phyloP scores from a whole-genome alignment of 2,113 vertebrate species.

The Triplophysa siluroides region DNA sequence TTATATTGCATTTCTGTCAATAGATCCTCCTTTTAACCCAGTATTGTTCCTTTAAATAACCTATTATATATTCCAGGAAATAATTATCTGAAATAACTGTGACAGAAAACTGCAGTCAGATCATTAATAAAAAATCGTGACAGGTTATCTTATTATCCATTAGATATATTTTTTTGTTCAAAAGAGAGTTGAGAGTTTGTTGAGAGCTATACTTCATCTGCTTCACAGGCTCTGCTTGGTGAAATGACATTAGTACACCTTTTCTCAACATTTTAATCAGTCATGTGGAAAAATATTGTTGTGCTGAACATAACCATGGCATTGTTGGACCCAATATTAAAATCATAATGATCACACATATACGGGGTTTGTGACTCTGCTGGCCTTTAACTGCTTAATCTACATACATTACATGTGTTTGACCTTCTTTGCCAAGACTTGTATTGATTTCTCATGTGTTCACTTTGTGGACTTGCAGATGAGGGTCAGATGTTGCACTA shows the following conservation, averaged over 20 bases:
- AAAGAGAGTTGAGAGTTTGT: no score
- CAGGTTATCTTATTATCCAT: background rate
- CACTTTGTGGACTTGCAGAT: conserved; percentile 10
- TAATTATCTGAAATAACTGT: no score
- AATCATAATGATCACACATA: background rate
- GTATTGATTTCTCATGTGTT: conserved; percentile 47
- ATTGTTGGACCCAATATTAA: background rate
- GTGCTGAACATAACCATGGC: background rate
- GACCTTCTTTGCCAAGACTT: background rate
- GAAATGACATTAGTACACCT: no score
- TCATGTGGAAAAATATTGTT: background rate
- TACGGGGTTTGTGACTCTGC: background rate
- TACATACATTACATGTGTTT: background rate
- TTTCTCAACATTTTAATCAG: background rate
- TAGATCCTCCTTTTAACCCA: no score
- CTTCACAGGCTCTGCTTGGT: no score
- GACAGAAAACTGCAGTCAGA: no score
- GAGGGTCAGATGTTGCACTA: conserved; percentile 28
- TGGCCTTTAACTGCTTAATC: background rate
- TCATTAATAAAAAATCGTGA: no score
- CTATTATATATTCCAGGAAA: no score
- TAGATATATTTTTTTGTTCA: background rate
- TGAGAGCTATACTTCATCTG: no score
- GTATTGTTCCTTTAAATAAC: no score
- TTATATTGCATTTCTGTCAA: no score